Evolutionary conservation across 2,113 vertebrate genomes (phyloP), one percentile per base, ranked within the genome.

Genomic region (Mormyrus lacerda): DNA sequence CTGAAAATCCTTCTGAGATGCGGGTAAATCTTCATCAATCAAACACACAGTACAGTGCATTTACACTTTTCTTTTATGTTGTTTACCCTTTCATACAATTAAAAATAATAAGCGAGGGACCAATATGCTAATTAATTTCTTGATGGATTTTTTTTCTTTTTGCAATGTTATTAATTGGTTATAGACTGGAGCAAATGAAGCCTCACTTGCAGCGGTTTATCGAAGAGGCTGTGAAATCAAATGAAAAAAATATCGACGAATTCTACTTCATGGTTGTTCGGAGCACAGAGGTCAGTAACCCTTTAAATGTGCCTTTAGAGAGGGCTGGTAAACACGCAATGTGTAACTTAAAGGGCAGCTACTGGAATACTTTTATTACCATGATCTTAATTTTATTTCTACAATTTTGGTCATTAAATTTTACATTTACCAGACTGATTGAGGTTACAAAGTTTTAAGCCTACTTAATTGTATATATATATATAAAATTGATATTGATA

Each of bases 211-310:
- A 91, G 73, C 53, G 42, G 47, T 91, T 90, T n/a, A 76, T 91
- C 35, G 88, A 91, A 39, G 88, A 88, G 19, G 90, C 89, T 11
- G 45, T 91, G 21, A 90, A 89, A 53, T 69, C 90, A 42, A 88
- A 69, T 24, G 31, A 91, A 55, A 88, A 85, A 39, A 90, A 90
- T 19, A 24, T 44, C 24, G 89, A 90, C 3, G 89, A 91, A 35
- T 85, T 91, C 47, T 91, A 90, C 89, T 90, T 90, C 87, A 88
- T 91, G 89, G 90, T 91, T 44, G 90, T 91, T 87, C 90, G 90
- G 58, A 90, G 89, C 47, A 90, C 90, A 44, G 91, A 91, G 90
- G 91, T 91, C 5, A 85, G 90, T 58, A 76, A 21, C 55, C 55
- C 6, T 4, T n/a, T 65, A n/a, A 65, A 7, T 65, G n/a, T 27